Conservation (phyloP, 2,113 vertebrate species). For the Accipiter virgatus region DNA sequence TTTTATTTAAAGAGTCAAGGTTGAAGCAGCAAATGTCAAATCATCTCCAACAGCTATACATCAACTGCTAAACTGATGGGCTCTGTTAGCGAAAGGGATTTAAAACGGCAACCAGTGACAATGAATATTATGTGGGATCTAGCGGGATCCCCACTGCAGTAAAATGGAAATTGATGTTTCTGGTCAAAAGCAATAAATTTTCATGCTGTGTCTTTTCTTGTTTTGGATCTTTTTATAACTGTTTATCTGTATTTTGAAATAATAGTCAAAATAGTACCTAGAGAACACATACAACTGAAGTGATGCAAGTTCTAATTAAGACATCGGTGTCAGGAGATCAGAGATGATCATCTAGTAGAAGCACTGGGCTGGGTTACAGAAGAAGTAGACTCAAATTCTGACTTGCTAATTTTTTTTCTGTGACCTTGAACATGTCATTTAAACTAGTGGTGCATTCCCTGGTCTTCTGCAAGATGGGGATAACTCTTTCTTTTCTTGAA, state of each 20-base stretch:
- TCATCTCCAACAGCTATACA: constrained; percentile 5
- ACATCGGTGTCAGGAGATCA: neutral
- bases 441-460: neutral
- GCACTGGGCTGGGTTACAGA: neutral
- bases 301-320: neutral
- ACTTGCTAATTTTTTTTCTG: neutral
- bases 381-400: neutral
- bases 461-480: neutral
- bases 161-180: neutral
- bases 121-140: neutral
- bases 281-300: neutral
- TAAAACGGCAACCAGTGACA: neutral
- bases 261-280: neutral
- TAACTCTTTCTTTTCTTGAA: neutral
- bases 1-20: constrained; percentile 59
- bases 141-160: neutral
- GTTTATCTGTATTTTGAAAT: neutral
- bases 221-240: neutral
- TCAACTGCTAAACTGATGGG: constrained; percentile 10
- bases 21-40: constrained; percentile 55
- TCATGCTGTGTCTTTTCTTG: neutral
- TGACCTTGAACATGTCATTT: neutral
- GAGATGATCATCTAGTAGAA: too few species aligned
- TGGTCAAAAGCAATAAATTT: neutral
- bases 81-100: neutral